Base-by-base conservation (phyloP, 2,113 vertebrate species). In the Actinemys pallida region DNA sequence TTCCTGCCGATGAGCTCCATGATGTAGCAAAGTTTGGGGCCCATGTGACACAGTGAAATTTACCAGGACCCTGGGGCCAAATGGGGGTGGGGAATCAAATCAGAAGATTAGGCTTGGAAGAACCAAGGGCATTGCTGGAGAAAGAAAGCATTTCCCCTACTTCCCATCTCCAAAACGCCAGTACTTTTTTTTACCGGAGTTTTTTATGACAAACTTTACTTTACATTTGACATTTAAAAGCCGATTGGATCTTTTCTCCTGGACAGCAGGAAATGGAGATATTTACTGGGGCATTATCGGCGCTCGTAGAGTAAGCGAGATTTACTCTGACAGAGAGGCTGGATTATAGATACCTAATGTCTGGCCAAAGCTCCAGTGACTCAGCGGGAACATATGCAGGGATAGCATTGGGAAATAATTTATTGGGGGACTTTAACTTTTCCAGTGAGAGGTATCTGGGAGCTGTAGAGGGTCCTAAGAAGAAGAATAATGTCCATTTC, bases 161-260 rank as follows among this genome's bases (percentile, higher is more conserved):
- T 14, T 39, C 10, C 17, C 22, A 8, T 1, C 10, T 75, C n/a
- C 69, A 75, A 39, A 42, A 24, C 10, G 24, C 39, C 72, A 12
- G n/a, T 9, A 75, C 27, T 35, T 96, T 62, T 31, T 93, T 96
- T 98, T 88, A 98, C 95, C 76, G 92, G 93, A 79, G 92, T 92
- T 96, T 97, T 98, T 98, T 98, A 97, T 98, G 97, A 97, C 97
- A 98, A 98, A 97, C 97, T 98, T 98, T 97, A 96, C 84, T 98
- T 98, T 97, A 96, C 84, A 83, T 93, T 75, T 98, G 97, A 98
- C 97, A 97, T 98, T 98, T 98, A 97, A 96, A 93, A 97, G 95
- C 97, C 62, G 93, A 93, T 94, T 79, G 27, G 93, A 96, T 97
- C 96, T 97, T 90, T 95, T 97, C 94, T 97, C 83, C 93, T 86